Percentiles rank a stretch among this genome's conserved stretches.
phyloP scores from a whole-genome alignment of 2,113 vertebrate species.

The Willisornis vidua region DNA sequence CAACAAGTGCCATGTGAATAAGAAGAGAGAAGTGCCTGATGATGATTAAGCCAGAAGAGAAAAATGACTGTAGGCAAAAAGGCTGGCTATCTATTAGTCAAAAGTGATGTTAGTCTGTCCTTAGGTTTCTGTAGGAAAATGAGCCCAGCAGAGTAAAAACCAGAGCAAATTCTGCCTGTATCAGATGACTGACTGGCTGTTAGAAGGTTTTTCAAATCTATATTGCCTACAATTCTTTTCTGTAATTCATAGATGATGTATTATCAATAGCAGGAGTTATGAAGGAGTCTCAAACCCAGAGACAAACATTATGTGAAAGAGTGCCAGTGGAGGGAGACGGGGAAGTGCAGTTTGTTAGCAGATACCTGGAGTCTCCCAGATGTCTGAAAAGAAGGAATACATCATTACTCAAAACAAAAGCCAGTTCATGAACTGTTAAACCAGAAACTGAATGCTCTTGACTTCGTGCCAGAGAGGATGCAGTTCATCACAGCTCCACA shows the following conservation, averaged over 20 bases:
- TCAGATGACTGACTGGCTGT: background rate
- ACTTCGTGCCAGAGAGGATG: slow-evolving; percentile 53
- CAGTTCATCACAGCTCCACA: slow-evolving; percentile 56
- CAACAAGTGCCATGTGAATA: background rate
- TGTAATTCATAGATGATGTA: background rate
- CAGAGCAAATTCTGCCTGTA: background rate
- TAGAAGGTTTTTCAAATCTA: background rate
- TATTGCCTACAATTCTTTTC: background rate
- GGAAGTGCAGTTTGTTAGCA: background rate
- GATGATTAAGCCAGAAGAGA: background rate
- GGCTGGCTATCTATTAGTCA: background rate
- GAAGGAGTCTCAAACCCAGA: background rate
- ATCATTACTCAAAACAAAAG: slow-evolving; percentile 55
- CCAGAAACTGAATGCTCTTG: slow-evolving; percentile 50
- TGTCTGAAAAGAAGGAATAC: slow-evolving; percentile 46
- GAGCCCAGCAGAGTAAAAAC: background rate
- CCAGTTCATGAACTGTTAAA: slow-evolving; percentile 47
- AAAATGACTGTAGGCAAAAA: background rate
- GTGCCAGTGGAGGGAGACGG: background rate
- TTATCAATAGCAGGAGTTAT: background rate
- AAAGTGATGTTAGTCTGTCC: background rate
- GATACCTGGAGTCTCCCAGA: slow-evolving; percentile 29
- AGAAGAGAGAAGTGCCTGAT: background rate
- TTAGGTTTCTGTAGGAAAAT: background rate
- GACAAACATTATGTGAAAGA: background rate